phyloP scores from a whole-genome alignment of 1,140 invertebrate genomes.

The Hestina assimilis region DNA sequence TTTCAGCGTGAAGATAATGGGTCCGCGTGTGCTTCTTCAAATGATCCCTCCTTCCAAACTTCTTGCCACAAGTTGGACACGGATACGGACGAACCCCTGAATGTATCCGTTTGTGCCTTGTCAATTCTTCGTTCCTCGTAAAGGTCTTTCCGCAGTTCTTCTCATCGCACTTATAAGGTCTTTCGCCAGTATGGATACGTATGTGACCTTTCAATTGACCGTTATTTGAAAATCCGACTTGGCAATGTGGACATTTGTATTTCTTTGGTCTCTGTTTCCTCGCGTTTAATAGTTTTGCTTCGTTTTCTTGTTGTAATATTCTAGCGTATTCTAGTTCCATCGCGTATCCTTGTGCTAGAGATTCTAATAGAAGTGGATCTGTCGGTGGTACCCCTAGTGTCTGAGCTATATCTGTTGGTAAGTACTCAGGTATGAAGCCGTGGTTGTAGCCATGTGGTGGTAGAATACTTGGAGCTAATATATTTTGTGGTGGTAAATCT shows the following conservation, averaged over 20 bases:
- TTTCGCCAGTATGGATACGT: constrained; percentile 94
- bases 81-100: constrained; percentile 89
- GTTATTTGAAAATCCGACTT: constrained; percentile 95
- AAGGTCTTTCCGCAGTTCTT: constrained; percentile 93
- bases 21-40: constrained; percentile 90
- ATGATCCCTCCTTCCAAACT: constrained; percentile 94
- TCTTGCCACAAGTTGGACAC: constrained; percentile 89
- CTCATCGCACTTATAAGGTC: constrained; percentile 91
- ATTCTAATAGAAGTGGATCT: constrained; percentile 76
- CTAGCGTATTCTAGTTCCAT: constrained; percentile 83
- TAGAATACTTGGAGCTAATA: constrained; percentile 14
- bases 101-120: constrained; percentile 94
- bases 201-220: constrained; percentile 95
- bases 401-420: constrained; percentile 73
- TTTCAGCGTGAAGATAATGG: constrained; percentile 79
- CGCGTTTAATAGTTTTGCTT: constrained; percentile 80
- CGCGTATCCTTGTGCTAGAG: constrained; percentile 78
- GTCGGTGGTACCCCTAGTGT: constrained; percentile 71
- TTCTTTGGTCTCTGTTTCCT: constrained; percentile 92
- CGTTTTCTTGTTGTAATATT: constrained; percentile 82
- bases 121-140: constrained; percentile 95
- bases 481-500: constrained; percentile 21
- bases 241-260: constrained; percentile 92
- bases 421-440: constrained; percentile 57
- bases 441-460: constrained; percentile 36